Conservation (phyloP, 2,113 vertebrate genomes). For the Pipra filicauda region DNA sequence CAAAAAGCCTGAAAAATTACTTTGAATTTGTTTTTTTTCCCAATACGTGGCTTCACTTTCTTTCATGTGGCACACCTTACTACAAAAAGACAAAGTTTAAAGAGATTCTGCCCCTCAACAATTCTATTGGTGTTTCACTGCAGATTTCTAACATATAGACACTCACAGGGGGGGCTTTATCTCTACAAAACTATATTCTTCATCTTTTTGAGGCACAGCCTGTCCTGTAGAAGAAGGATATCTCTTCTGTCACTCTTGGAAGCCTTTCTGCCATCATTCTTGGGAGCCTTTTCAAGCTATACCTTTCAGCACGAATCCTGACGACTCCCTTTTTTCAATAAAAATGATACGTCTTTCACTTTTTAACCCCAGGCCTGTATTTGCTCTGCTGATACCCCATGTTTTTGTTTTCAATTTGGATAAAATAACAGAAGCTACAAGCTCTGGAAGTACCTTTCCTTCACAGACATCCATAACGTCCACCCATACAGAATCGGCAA, state of each 20-base stretch:
- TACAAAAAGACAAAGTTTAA: neutral
- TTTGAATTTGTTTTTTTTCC: rapidly evolving
- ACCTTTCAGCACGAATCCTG: neutral
- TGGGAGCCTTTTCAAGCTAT: neutral
- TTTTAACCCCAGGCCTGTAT: neutral
- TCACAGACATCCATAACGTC: slow-evolving; percentile 76
- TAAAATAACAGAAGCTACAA: neutral
- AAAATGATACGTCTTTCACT: neutral
- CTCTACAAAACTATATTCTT: neutral
- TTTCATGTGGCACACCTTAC: rapidly evolving
- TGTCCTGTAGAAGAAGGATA: neutral
- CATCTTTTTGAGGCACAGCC: neutral
- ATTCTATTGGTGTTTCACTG: neutral
- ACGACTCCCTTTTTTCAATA: neutral
- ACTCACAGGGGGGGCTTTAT: neutral
- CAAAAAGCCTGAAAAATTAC: neutral
- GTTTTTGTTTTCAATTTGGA: neutral
- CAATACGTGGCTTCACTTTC: neutral
- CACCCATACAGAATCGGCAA: slow-evolving; percentile 80
- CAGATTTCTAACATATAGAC: neutral
- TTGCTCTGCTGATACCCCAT: neutral
- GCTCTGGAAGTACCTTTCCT: slow-evolving; percentile 63
- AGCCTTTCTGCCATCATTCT: neutral
- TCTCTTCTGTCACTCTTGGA: neutral
- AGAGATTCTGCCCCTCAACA: neutral